Evolutionary conservation across 2,797 vertebrate species (phyloP), one percentile per base, ranked within the genome.

Genomic region (Eidolon dupreanum): DNA sequence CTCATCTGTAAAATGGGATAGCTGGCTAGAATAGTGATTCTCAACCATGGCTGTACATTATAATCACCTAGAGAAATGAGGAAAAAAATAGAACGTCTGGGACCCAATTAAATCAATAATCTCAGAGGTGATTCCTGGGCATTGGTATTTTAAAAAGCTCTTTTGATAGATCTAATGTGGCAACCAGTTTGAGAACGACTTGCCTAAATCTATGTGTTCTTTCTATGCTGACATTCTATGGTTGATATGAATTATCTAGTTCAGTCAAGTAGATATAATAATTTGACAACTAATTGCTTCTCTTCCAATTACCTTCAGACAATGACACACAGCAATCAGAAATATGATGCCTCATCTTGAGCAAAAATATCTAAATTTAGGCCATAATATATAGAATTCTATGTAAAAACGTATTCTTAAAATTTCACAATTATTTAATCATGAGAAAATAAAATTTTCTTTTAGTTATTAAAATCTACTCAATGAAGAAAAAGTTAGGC

Each of bases 391-490:
- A 31, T 38, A 91, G 65, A 57, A 81, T 85, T 65, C 36, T 66
- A 53, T 79, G 26, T 66, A 73, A 93, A 93, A 93, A 66, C 51
- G 26, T 85, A 85, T 65, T 53, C 11, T 94, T 16, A 66, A 87
- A n/a, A 33, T 46, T 49, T 11, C 31, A 75, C 68, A 83, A 57
- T 63, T 68, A 41, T 75, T 71, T 66, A 20, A 24, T 59, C 84
- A 43, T 77, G 78, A 85, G 49, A 82, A 83, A 41, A 74, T 57
- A 16, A 90, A 91, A 46, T 65, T 88, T 93, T 28, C 17, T 86
- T 53, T 82, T 93, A 86, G 24, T 83, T 96, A 73, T 73, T 59
- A 26, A 86, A 66, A 90, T 84, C 33, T 65, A 49, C n/a, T 88
- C 59, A 61, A 19, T 43, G 78, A 79, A 92, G 86, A 49, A 84